Conservation (phyloP, 2,888 invertebrate species). For the Tethea ocularis region DNA sequence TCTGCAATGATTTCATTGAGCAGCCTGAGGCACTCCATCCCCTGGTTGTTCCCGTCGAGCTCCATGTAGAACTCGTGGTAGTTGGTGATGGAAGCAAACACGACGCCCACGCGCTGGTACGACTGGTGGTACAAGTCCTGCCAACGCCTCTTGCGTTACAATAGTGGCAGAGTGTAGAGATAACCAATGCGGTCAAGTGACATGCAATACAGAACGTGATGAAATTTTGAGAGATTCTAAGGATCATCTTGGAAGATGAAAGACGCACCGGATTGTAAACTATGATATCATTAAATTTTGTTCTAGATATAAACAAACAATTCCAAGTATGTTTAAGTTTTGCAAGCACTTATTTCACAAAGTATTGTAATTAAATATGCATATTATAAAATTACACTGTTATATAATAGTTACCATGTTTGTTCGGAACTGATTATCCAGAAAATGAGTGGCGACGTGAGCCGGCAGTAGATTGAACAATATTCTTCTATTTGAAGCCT, state of each 20-base stretch:
- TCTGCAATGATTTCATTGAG: conserved; percentile 97
- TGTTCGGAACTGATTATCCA: conserved; percentile 94
- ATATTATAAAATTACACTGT: conserved; percentile 6
- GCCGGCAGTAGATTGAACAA: conserved; percentile 95
- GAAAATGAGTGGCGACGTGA: conserved; percentile 95
- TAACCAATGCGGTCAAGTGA: not conserved
- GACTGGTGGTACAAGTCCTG: conserved; percentile 96
- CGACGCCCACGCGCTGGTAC: conserved; percentile 94
- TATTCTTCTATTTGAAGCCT: conserved; percentile 93
- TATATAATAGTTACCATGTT: conserved; percentile 86
- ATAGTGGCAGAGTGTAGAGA: conserved; percentile 17
- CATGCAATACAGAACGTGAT: not conserved
- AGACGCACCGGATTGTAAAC: no score
- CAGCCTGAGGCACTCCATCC: conserved; percentile 93
- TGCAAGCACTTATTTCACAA: no score
- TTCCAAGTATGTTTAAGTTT: no score
- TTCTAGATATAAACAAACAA: no score
- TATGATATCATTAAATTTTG: no score
- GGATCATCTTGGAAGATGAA: not conserved
- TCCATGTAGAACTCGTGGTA: conserved; percentile 97
- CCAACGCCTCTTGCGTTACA: conserved; percentile 41
- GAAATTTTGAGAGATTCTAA: not conserved
- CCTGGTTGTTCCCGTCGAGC: conserved; percentile 95
- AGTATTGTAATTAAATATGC: no score
- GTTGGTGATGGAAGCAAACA: conserved; percentile 96